Evolutionary conservation across 37 sponge, comb jelly and placozoan genomes (phyloP), one percentile per base, ranked within the genome.

Genomic region (Tethya wilhelma): DNA sequence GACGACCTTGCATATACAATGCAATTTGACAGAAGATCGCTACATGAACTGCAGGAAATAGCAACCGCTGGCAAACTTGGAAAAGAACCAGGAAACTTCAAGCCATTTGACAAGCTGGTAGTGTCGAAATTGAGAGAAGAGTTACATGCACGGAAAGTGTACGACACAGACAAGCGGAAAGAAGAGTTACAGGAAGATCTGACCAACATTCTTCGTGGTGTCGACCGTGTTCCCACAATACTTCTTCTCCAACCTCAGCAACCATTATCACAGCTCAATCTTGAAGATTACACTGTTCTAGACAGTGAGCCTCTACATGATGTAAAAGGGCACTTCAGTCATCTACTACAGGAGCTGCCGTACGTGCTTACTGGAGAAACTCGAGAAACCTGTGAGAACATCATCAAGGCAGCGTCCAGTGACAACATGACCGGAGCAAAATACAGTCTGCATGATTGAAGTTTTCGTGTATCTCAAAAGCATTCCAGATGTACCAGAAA

Each of bases 271-370:
- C 58, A 41, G 56, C 31, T 74, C 3, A 23, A 74, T 41, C 58
- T 74, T 2, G 34, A 46, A 28, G 8, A 66, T 31, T 66, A 66
- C 67, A 6, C 36, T 5, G 31, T 66, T 5, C 67, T 30, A 22
- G 36, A 66, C 34, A 33, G 67, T 66, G 67, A 66, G 6, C 67
- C 67, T 4, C 30, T 66, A 34, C 67, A 66, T 32, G 67, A 66
- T 66, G 2, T 66, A 1, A 66, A 66, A 66, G 67, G 67, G 3
- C 67, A 66, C 6, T 66, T 66, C 34, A 30, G 22, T 2, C 2
- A 66, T 14, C 67, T 66, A 22, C 22, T 66, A 22, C 36, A 66
- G 3, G 67, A 66, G 34, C 38, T 68, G 34, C 69, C 69, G 37
- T 31, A 25, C 2, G 25, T 68, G 25, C 32, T 68, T 14, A 2